These are phyloP conservation scores for Chaetodon trifasciatus DNA, from an alignment of 2,797 vertebrate genomes.

Conservation along the genomic window DNA sequence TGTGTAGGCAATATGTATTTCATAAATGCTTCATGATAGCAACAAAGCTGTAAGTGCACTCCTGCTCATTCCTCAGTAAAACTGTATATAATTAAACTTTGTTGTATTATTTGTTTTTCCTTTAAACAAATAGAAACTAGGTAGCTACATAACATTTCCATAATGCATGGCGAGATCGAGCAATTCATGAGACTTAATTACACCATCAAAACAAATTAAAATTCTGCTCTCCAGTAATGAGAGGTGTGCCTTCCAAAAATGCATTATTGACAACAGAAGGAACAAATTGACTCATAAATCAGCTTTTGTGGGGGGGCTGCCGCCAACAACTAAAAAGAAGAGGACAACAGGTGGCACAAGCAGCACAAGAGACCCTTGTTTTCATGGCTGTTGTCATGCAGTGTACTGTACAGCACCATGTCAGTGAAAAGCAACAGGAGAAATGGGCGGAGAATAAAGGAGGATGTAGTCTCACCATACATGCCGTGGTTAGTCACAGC, in stretches of 20 bases:
- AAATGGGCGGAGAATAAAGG: background rate
- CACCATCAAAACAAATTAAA: constrained; percentile 63
- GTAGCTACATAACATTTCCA: constrained; percentile 26
- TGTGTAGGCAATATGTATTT: background rate
- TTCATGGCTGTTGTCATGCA: background rate
- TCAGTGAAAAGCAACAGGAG: background rate
- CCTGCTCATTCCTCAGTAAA: constrained; percentile 13
- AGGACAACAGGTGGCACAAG: constrained; percentile 3
- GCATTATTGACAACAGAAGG: constrained; percentile 50
- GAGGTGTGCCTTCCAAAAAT: constrained; percentile 53
- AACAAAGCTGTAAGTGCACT: constrained; percentile 8
- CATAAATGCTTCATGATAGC: constrained; percentile 26
- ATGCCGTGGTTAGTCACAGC: background rate
- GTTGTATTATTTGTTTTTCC: constrained; percentile 5
- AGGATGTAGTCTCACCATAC: background rate
- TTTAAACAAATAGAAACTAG: constrained; percentile 29
- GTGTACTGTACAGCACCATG: background rate
- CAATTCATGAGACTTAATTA: constrained; percentile 62
- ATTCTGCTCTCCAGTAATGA: constrained; percentile 46
- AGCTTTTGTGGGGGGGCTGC: constrained; percentile 28
- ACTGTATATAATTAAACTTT: constrained; percentile 19
- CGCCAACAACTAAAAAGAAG: background rate
- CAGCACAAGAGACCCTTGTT: background rate
- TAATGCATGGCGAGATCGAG: constrained; percentile 45
- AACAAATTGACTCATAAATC: constrained; percentile 60